phyloP scores from a whole-genome alignment of 2,888 invertebrate genomes.

The Pseudococcus longispinus region DNA sequence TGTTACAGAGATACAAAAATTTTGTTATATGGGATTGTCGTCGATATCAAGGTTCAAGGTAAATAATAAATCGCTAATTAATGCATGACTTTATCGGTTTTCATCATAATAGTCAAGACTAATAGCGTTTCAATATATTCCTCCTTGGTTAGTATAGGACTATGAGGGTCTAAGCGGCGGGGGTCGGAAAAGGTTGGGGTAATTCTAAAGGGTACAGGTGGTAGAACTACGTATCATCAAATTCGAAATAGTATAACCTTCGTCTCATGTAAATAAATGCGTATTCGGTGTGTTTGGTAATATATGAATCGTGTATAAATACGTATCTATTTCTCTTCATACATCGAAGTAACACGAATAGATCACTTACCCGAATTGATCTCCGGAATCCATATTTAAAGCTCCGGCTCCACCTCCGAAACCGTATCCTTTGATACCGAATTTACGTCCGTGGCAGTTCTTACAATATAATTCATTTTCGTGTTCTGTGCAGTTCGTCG shows the following conservation, averaged over 20 bases:
- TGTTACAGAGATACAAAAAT: conserved; percentile 52
- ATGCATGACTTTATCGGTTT: conserved; percentile 15
- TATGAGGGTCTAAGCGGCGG: not conserved
- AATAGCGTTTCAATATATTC: conserved; percentile 33
- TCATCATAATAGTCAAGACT: not conserved
- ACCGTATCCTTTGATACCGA: conserved; percentile 97
- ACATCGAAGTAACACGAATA: not conserved
- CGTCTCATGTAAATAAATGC: not conserved
- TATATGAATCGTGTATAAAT: conserved; percentile 9
- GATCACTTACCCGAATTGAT: conserved; percentile 85
- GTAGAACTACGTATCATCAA: not conserved
- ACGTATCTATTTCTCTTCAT: not conserved
- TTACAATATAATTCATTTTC: conserved; percentile 97
- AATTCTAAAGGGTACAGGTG: not conserved
- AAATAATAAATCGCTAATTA: conserved; percentile 35
- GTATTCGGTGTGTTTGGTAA: not conserved
- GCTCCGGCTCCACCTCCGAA: conserved; percentile 98
- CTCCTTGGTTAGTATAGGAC: conserved; percentile 17
- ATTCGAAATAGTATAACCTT: not conserved
- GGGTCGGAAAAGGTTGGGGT: not conserved
- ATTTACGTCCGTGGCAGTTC: conserved; percentile 96
- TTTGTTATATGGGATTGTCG: conserved; percentile 47
- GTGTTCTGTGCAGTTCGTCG: conserved; percentile 97
- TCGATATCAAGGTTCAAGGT: not conserved
- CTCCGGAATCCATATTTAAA: conserved; percentile 94